Evolutionary conservation across 2,113 vertebrate genomes (phyloP).

Genomic region (Pseudorhombus dupliciocellatus): DNA sequence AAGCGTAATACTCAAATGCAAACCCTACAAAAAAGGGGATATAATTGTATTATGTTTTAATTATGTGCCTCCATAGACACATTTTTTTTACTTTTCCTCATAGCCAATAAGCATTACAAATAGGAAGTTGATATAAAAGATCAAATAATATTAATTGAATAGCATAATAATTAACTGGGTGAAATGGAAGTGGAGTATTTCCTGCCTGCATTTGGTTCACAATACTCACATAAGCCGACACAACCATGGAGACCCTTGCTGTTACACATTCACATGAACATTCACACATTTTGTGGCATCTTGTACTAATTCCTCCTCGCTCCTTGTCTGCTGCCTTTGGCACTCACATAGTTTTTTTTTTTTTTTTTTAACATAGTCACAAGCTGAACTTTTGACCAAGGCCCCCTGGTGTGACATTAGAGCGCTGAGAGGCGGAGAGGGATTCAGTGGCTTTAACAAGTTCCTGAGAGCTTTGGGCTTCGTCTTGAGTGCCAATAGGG

Average conservation of each 20-base stretch:
- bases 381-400: slow-evolving; percentile 96
- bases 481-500: slow-evolving; percentile 86
- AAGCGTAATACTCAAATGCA: slow-evolving; percentile 9
- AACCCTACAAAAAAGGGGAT: slow-evolving; percentile 6
- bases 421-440: slow-evolving; percentile 70
- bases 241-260: neutral
- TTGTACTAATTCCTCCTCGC: slow-evolving; percentile 84
- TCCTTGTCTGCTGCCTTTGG: slow-evolving; percentile 88
- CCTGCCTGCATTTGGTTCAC: neutral
- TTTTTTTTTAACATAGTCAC: slow-evolving; percentile 86
- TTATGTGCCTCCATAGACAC: neutral
- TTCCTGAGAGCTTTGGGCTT: slow-evolving; percentile 92
- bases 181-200: neutral
- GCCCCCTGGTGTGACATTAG: slow-evolving; percentile 90
- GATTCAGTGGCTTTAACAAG: slow-evolving; percentile 92
- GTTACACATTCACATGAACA: slow-evolving; percentile 10
- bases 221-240: neutral
- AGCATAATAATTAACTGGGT: neutral
- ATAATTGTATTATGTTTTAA: slow-evolving; percentile 3
- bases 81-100: slow-evolving; percentile 6
- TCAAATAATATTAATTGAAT: neutral
- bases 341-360: slow-evolving; percentile 87
- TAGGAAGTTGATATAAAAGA: neutral
- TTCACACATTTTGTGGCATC: slow-evolving; percentile 62
- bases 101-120: neutral